Evolutionary conservation across 2,113 vertebrate species (phyloP), one percentile per base, ranked within the genome.

Genomic region (Dipodomys spectabilis): DNA sequence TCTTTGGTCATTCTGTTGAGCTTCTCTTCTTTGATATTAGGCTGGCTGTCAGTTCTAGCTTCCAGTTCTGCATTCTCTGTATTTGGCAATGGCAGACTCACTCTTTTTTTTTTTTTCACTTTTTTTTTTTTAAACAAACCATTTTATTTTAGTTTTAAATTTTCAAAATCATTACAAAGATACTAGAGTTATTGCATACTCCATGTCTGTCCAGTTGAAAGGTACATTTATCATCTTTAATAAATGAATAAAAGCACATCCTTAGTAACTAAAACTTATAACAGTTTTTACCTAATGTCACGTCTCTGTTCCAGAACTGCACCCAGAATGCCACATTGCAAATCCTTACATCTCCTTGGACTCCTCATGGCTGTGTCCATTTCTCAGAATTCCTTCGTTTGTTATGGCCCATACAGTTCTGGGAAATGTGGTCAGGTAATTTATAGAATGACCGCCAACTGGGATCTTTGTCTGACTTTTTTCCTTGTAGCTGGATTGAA

Each of bases 81-180:
- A 53, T 67, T 62, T 87, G 19, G 32, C 74, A 92, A 86, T 44
- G 45, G 27, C 7, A 90, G n/a, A 72, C 11, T 62, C 8, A 64
- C 86, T 86, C 25, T 35, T 88, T 78, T 64, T 88, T 35, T n/a
- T 22, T 57, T 13, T n/a, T n/a, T n/a, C n/a, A n/a, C n/a, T n/a
- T n/a, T n/a, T n/a, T n/a, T n/a, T n/a, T n/a, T n/a, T n/a, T n/a
- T n/a, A n/a, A 57, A 64, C 88, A 90, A 28, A 77, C 19, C 4
- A 16, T 75, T 91, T 65, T 60, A 62, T 79, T 93, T 91, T 86
- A 71, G 82, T 65, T 87, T 88, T 45, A 86, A 35, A 75, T 28
- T 69, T 77, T 84, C 6, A 80, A 32, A 86, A 69, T 64, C 44
- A 81, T 65, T 57, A 30, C n/a, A 81, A 81, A 11, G 20, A 71